Base-by-base conservation (phyloP, 2,888 invertebrate genomes). In the Nysson spinosus region DNA sequence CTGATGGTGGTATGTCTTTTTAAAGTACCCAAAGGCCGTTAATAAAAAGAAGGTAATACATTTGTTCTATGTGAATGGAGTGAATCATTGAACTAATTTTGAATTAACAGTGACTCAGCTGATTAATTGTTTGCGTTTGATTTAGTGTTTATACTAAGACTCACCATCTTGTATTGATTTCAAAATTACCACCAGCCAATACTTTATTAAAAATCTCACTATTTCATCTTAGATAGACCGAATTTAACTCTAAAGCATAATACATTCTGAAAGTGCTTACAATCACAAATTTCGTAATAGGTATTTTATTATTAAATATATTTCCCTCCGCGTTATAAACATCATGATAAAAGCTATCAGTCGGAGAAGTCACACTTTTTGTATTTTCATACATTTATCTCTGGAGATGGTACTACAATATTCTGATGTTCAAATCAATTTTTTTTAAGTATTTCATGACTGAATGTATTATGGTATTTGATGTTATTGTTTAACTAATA, bases 1-100 rank as follows among this genome's bases (percentile, higher is more conserved):
- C 80, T 85, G 82, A 79, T 80, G 82, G 77, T 80, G 79, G 80
- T 78, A 60, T 60, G 50, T 63, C 20, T 56, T 52, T 54, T 56
- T 54, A 50, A 55, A 52, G 49, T 47, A 70, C 63, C 71, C 68
- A 65, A n/a, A 51, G 52, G 57, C 62, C 54, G 24, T 51, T 68
- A 50, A n/a, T n/a, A n/a, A 70, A 47, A 54, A 69, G 57, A 80
- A 83, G 83, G 83, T 83, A 83, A 83, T 52, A 65, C 63, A 72
- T 72, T 80, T 71, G n/a, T 77, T 58, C 55, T 79, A 69, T 83
- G 75, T 69, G 82, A 80, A 76, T 83, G 77, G 78, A 74, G 81
- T 75, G 75, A 78, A 71, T 69, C 74, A 63, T 69, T 68, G 58
- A 75, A 81, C 79, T 83, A 83, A 83, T 82, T 73, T 54, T 32